Percentiles rank a stretch among this genome's conserved stretches.
phyloP scores from a whole-genome alignment of 2,797 vertebrate genomes.

The Microchirus variegatus region DNA sequence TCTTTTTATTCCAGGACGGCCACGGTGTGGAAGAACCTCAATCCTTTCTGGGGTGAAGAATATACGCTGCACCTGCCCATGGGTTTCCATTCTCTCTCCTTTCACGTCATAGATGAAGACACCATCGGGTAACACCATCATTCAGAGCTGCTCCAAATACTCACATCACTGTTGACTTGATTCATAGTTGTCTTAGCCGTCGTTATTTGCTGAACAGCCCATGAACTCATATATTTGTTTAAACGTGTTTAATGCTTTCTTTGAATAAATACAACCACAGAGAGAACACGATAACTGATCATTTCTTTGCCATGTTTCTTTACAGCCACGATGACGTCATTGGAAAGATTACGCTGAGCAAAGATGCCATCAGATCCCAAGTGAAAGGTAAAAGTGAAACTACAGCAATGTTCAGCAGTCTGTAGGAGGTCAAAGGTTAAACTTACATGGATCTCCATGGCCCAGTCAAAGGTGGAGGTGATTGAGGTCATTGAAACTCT shows the following conservation, averaged over 20 bases:
- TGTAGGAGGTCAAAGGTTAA: conserved; percentile 60
- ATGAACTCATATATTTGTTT: conserved; percentile 36
- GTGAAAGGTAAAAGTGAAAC: conserved; percentile 80
- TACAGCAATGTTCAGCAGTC: conserved; percentile 15
- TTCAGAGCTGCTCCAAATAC: conserved; percentile 14
- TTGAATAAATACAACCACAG: conserved; percentile 6
- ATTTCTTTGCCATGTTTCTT: conserved; percentile 16
- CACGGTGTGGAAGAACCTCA: conserved; percentile 91
- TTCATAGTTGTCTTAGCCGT: conserved; percentile 15
- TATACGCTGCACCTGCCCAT: conserved; percentile 88
- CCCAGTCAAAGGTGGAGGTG: conserved; percentile 41
- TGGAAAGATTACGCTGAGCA: conserved; percentile 89
- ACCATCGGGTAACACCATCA: conserved; percentile 83
- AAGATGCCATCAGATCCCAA: conserved; percentile 84
- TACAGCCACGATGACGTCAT: conserved; percentile 91
- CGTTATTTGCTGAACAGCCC: conserved; percentile 44
- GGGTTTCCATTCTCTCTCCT: conserved; percentile 86
- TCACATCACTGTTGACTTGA: conserved; percentile 12
- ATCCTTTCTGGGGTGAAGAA: conserved; percentile 94
- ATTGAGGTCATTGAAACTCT: conserved; percentile 33
- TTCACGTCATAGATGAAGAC: conserved; percentile 94
- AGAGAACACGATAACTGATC: conserved; percentile 19
- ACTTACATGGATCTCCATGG: conserved; percentile 43
- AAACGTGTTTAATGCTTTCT: conserved; percentile 25
- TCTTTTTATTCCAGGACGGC: conserved; percentile 80